A percentile compares a stretch with the other conserved stretches of the same genome.
Evolutionary conservation across 2,888 invertebrate species (phyloP).

Genomic region (Xestia rhomboidea): DNA sequence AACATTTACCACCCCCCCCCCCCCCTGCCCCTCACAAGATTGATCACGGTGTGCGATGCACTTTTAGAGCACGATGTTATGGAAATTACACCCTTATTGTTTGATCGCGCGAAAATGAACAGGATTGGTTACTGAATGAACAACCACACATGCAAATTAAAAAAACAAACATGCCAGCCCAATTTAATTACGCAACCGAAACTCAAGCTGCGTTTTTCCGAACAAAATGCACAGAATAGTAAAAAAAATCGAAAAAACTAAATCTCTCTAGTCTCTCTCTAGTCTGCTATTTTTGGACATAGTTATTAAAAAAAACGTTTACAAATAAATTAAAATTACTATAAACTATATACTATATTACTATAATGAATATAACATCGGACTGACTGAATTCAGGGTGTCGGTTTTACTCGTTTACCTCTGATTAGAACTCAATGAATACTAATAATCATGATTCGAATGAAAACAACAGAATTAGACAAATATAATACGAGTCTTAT

Average conservation of each 20-base stretch:
- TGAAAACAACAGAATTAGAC: too few species aligned
- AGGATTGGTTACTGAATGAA: constrained; percentile 36
- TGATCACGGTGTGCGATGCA: not conserved
- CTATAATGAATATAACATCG: not conserved
- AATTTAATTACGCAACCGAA: constrained; percentile 29
- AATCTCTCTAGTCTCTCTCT: too few species aligned
- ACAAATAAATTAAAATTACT: not conserved
- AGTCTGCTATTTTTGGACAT: too few species aligned
- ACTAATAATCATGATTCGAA: too few species aligned
- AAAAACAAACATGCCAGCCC: constrained; percentile 48
- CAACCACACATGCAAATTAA: constrained; percentile 46
- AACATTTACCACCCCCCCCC: too few species aligned
- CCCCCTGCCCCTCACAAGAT: too few species aligned
- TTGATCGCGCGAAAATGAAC: constrained; percentile 22
- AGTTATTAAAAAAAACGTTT: too few species aligned
- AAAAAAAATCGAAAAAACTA: not conserved
- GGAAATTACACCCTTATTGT: constrained; percentile 23
- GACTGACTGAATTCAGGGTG: not conserved
- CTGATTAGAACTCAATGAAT: too few species aligned
- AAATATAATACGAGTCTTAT: too few species aligned
- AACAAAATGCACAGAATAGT: not conserved
- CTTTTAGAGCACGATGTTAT: constrained; percentile 32
- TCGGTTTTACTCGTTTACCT: not conserved
- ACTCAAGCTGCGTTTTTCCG: constrained; percentile 63
- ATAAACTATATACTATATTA: not conserved